Evolutionary conservation across 2,113 vertebrate genomes (phyloP).

Genomic region (Echinops telfairi): DNA sequence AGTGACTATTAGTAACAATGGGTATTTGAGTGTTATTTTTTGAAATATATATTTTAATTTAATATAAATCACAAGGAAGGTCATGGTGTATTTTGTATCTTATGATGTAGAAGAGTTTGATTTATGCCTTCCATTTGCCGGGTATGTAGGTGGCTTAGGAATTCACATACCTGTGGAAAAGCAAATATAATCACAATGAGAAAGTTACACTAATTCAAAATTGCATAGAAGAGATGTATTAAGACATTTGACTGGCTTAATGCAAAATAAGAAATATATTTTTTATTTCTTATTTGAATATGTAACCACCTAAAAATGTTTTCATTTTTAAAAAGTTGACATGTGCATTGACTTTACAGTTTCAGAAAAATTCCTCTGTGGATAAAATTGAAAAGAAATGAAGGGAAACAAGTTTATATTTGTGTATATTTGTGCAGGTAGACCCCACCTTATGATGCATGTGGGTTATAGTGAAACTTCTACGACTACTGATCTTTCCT

Average conservation of each 20-base stretch:
- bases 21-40: slow-evolving; percentile 1
- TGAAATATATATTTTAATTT: slow-evolving; percentile 29
- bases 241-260: background rate
- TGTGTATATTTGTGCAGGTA: no score
- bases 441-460: no score
- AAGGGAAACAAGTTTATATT: no score
- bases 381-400: no score
- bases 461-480: no score
- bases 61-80: slow-evolving; percentile 24
- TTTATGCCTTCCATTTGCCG: background rate
- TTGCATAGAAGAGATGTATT: background rate
- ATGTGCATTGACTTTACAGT: no score
- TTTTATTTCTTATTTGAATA: background rate
- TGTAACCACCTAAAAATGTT: no score
- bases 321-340: no score
- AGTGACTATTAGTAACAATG: slow-evolving; percentile 19
- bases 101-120: background rate
- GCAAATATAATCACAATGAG: background rate
- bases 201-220: background rate
- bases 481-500: no score
- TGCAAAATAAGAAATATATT: background rate
- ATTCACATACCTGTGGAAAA: background rate
- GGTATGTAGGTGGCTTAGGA: background rate
- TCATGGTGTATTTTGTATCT: slow-evolving; percentile 20
- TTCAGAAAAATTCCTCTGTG: no score